Percentiles rank a stretch among this genome's conserved stretches.
Conservation (phyloP, 2,113 vertebrate genomes). For the Perccottus glenii region DNA sequence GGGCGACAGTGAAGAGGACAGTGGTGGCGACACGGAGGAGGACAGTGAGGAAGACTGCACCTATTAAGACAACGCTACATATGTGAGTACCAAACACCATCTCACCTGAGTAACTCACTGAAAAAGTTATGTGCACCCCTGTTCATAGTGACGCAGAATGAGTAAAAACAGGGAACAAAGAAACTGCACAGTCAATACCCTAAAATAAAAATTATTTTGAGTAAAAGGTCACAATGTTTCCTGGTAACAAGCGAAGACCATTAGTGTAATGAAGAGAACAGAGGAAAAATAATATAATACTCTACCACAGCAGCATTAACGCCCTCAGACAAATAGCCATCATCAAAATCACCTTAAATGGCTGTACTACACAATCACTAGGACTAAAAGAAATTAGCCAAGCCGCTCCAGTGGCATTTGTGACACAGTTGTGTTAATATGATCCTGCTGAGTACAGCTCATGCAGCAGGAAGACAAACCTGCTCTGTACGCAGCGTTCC, state of each 20-base stretch:
- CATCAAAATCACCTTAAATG: background rate
- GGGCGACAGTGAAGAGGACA: too few relatives aligned
- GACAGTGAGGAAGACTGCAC: too few relatives aligned
- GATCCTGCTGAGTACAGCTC: slow-evolving; percentile 30
- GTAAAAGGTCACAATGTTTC: slow-evolving; percentile 31
- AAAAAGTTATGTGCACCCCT: too few relatives aligned
- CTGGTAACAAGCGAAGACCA: slow-evolving; percentile 18
- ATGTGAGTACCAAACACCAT: too few relatives aligned
- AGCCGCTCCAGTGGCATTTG: slow-evolving; percentile 34
- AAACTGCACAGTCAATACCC: too few relatives aligned
- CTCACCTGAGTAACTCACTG: too few relatives aligned
- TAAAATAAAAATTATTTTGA: too few relatives aligned
- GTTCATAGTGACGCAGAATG: too few relatives aligned
- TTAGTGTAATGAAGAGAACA: slow-evolving; percentile 9
- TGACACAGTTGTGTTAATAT: slow-evolving; percentile 25
- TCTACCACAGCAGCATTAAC: slow-evolving; percentile 14
- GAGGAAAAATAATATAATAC: background rate
- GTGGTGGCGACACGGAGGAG: too few relatives aligned
- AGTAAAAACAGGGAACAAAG: too few relatives aligned
- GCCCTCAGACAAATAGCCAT: slow-evolving; percentile 15
- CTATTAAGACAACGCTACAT: too few relatives aligned
- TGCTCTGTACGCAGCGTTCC: slow-evolving; percentile 5
- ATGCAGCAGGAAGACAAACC: slow-evolving; percentile 37
- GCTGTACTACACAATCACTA: background rate
- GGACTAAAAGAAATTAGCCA: slow-evolving; percentile 13